Evolutionary conservation across 2,797 vertebrate genomes (phyloP).

Genomic region (Rhodeus uyekii): DNA sequence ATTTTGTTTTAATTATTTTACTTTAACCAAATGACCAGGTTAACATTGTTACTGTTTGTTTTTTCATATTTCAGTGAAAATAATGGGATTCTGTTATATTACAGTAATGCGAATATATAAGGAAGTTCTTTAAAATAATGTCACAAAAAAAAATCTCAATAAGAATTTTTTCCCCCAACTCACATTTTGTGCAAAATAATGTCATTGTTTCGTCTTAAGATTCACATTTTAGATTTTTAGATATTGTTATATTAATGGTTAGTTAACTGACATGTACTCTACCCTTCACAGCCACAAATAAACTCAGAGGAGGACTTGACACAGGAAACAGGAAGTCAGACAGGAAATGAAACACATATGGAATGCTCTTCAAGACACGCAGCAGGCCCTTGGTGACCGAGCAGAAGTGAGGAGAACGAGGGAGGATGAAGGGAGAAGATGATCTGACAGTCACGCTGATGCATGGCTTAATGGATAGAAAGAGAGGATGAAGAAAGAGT

Average conservation of each 20-base stretch:
- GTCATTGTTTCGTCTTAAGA: not conserved
- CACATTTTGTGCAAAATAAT: no score
- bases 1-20: not conserved
- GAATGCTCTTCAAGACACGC: conserved; percentile 60
- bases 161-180: no score
- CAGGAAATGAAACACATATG: conserved; percentile 79
- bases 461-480: conserved; percentile 41
- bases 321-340: conserved; percentile 79
- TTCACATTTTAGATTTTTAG: not conserved
- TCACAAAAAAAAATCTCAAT: not conserved
- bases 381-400: conserved; percentile 62
- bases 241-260: not conserved
- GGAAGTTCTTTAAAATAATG: not conserved
- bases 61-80: not conserved
- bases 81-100: no score
- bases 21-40: not conserved
- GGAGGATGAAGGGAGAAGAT: conserved; percentile 74
- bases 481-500: conserved; percentile 49
- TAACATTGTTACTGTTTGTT: not conserved
- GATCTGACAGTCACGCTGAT: conserved; percentile 54
- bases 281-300: conserved; percentile 31
- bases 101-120: no score
- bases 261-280: conserved; percentile 28
- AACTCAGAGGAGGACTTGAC: conserved; percentile 45
- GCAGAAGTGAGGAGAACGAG: conserved; percentile 67